Conservation (phyloP, 2,113 vertebrate species). For the Peromyscus maniculatus region DNA sequence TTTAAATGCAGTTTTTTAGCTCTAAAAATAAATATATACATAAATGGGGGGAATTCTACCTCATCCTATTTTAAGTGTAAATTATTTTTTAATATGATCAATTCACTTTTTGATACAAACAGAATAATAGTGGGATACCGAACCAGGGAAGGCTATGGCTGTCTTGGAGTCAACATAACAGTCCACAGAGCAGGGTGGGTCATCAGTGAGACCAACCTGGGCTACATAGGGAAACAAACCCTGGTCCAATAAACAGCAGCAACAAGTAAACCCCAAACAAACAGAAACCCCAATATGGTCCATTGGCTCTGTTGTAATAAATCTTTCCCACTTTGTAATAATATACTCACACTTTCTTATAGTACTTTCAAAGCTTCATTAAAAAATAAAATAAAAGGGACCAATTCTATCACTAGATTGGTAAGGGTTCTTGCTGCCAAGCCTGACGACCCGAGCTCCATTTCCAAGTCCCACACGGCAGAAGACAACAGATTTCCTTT, state of each 20-base stretch:
- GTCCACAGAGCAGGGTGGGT: background rate
- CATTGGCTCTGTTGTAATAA: slow-evolving; percentile 35
- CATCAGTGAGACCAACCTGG: background rate
- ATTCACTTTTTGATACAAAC: background rate
- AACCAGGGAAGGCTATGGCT: background rate
- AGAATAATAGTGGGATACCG: background rate
- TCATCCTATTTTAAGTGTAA: background rate
- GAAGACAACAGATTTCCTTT: background rate
- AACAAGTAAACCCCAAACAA: background rate
- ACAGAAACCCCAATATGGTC: background rate
- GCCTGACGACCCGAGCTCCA: background rate
- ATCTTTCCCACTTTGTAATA: slow-evolving; percentile 16
- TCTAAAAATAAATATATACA: background rate
- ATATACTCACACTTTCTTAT: slow-evolving; percentile 32
- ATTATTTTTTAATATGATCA: background rate
- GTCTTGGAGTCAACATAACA: background rate
- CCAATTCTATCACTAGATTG: background rate
- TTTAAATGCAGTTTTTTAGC: background rate
- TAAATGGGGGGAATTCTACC: background rate
- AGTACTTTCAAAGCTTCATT: slow-evolving; percentile 43
- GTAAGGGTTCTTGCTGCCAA: background rate
- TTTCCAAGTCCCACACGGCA: background rate
- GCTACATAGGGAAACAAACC: background rate
- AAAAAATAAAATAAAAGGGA: slow-evolving; percentile 33
- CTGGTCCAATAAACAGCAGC: background rate